phyloP scores from a whole-genome alignment of 2,113 vertebrate species.

The Vidua macroura region DNA sequence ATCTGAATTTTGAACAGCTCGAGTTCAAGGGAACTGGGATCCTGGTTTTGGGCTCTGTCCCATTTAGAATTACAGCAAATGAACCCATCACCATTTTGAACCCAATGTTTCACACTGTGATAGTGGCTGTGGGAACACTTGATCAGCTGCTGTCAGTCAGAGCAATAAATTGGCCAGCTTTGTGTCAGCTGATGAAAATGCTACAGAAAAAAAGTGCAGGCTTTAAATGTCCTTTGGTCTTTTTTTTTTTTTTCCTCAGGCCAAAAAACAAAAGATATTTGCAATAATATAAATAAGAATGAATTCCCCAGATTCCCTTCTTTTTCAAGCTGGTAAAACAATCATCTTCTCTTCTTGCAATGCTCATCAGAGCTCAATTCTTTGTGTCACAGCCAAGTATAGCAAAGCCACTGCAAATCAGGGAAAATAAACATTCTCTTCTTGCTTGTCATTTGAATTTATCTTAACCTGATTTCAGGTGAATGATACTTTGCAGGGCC shows the following conservation, averaged over 20 bases:
- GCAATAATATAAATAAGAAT: constrained; percentile 39
- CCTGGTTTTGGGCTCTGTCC: constrained; percentile 50
- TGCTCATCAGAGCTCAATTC: constrained; percentile 30
- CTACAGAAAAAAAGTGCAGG: constrained; percentile 31
- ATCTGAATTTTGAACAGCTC: constrained; percentile 57
- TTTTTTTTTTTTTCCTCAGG: not conserved
- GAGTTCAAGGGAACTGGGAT: constrained; percentile 57
- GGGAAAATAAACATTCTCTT: constrained; percentile 40
- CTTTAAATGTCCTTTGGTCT: constrained; percentile 35
- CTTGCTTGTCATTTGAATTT: constrained; percentile 20
- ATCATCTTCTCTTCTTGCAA: constrained; percentile 33
- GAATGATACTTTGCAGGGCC: not conserved
- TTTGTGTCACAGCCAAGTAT: constrained; percentile 28
- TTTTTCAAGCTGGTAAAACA: constrained; percentile 52
- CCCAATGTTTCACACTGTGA: constrained; percentile 62
- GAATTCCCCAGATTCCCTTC: not conserved
- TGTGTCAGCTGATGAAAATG: constrained; percentile 55
- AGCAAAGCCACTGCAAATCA: constrained; percentile 51
- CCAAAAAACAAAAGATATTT: not conserved
- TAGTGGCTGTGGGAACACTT: constrained; percentile 59
- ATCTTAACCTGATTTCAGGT: not conserved
- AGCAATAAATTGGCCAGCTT: constrained; percentile 62
- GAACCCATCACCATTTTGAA: constrained; percentile 67
- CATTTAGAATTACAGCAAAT: constrained; percentile 64
- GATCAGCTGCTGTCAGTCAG: constrained; percentile 65